Conservation (phyloP, 1,140 invertebrate genomes). For the Oreohelix idahoensis region DNA sequence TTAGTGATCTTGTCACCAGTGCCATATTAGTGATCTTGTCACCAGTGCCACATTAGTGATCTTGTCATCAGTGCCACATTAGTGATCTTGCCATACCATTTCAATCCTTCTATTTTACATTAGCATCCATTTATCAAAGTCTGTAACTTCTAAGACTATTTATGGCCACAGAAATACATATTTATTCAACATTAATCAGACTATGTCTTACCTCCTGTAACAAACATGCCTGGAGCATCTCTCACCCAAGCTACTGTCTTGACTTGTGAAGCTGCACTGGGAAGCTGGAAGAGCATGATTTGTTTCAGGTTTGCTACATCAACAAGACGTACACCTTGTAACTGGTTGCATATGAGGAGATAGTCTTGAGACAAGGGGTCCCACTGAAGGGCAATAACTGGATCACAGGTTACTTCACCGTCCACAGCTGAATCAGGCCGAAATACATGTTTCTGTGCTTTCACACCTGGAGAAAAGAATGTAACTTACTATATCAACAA, state of each 20-base stretch:
- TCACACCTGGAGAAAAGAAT: conserved; percentile 56
- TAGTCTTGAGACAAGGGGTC: conserved; percentile 74
- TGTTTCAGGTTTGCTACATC: conserved; percentile 65
- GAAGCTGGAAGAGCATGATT: conserved; percentile 70
- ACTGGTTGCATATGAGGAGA: conserved; percentile 68
- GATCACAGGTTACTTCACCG: conserved; percentile 54
- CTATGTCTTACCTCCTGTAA: conserved; percentile 70
- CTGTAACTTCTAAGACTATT: too few species aligned
- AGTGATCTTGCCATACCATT: too few species aligned
- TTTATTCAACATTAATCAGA: too few species aligned
- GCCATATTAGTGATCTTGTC: too few species aligned
- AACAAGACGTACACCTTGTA: conserved; percentile 68
- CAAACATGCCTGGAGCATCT: conserved; percentile 74
- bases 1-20: too few species aligned
- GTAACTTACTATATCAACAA: too few species aligned
- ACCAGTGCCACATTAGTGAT: too few species aligned
- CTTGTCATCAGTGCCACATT: too few species aligned
- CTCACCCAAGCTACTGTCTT: conserved; percentile 73
- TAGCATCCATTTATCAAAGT: too few species aligned
- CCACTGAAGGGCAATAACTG: conserved; percentile 72
- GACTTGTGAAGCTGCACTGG: conserved; percentile 69
- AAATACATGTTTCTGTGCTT: conserved; percentile 51
- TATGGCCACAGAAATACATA: not conserved
- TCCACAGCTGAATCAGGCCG: conserved; percentile 48
- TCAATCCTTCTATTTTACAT: too few species aligned